phyloP scores from a whole-genome alignment of 2,113 vertebrate species.

The Heterotilapia buettikoferi region DNA sequence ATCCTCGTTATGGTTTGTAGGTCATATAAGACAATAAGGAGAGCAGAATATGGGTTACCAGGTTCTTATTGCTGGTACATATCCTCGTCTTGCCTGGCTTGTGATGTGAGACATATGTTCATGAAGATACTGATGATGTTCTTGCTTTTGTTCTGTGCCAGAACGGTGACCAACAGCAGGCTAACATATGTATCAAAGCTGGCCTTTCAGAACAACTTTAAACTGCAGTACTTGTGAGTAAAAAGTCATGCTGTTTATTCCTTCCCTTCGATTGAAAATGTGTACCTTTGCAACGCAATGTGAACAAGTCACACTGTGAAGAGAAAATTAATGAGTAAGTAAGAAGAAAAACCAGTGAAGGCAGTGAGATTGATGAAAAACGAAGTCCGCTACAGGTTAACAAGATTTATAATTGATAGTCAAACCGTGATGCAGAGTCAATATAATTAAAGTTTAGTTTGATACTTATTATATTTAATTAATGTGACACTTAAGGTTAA shows the following conservation, averaged over 20 bases:
- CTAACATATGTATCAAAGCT: constrained; percentile 86
- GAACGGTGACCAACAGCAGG: constrained; percentile 91
- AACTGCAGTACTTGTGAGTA: constrained; percentile 94
- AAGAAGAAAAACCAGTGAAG: not conserved
- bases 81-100: not conserved
- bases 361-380: not conserved
- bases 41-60: not conserved
- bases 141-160: constrained; percentile 47
- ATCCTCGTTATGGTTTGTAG: not conserved
- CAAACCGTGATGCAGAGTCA: not conserved
- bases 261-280: not conserved
- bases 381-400: not conserved
- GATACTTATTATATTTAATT: not conserved
- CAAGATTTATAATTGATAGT: not conserved
- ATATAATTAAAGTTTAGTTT: not conserved
- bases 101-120: not conserved
- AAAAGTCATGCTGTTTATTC: not conserved
- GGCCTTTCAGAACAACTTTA: constrained; percentile 87
- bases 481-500: constrained; percentile 4
- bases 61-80: not conserved
- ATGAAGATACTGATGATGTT: not conserved
- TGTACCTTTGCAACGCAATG: not conserved
- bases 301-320: not conserved
- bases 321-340: not conserved
- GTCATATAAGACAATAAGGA: not conserved